A percentile compares a stretch with the other conserved stretches of the same genome.
Evolutionary conservation across 1,140 invertebrate genomes (phyloP).

Genomic region (Hyles euphorbiae): DNA sequence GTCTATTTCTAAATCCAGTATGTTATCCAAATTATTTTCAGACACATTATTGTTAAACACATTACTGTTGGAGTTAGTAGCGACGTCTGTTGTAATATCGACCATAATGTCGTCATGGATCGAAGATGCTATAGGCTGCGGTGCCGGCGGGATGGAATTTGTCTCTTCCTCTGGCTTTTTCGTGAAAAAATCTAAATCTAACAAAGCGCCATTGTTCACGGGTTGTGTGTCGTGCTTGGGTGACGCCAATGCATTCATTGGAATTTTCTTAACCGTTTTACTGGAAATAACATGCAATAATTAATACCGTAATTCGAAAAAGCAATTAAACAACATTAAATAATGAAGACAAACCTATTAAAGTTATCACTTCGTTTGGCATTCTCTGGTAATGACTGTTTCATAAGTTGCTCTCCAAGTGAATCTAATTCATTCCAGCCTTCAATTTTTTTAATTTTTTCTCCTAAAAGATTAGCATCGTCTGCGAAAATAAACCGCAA

Average conservation of each 20-base stretch:
- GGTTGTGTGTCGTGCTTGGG: constrained; percentile 39
- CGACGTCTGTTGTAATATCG: constrained; percentile 62
- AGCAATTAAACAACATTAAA: background rate
- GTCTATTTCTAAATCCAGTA: constrained; percentile 47
- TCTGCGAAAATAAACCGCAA: constrained; percentile 26
- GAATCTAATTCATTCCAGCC: constrained; percentile 85
- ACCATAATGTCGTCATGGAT: constrained; percentile 77
- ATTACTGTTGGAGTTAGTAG: constrained; percentile 17
- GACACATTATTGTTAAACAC: constrained; percentile 20
- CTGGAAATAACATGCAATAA: constrained; percentile 44
- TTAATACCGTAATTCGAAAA: background rate
- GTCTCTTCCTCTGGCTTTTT: constrained; percentile 40
- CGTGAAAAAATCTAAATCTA: constrained; percentile 71
- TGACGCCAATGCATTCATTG: constrained; percentile 80
- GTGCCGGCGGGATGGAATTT: constrained; percentile 23
- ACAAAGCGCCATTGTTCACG: constrained; percentile 40
- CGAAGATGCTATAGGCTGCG: constrained; percentile 24
- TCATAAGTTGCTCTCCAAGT: constrained; percentile 83
- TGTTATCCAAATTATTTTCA: constrained; percentile 40
- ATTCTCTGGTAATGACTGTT: constrained; percentile 80
- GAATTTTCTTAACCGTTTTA: constrained; percentile 80
- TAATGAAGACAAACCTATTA: constrained; percentile 43
- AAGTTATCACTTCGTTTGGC: constrained; percentile 55
- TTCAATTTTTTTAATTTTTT: constrained; percentile 71
- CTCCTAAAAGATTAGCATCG: constrained; percentile 42